phyloP scores from a whole-genome alignment of 2,888 invertebrate species.

The Trichogramma dendrolimi region DNA sequence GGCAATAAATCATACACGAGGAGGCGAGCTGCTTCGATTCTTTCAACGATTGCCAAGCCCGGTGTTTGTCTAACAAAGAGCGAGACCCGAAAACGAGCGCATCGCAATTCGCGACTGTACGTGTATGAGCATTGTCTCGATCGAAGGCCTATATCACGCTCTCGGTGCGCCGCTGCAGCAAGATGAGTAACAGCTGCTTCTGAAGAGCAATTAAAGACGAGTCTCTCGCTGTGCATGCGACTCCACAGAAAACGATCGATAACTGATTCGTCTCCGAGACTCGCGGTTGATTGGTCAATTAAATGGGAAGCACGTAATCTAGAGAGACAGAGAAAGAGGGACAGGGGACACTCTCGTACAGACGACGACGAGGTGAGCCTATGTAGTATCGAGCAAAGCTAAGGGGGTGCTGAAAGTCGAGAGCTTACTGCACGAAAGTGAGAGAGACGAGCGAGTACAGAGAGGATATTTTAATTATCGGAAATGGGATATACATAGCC shows the following conservation, averaged over 20 bases:
- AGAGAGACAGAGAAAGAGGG: conserved; percentile 27
- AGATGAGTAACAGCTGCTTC: not conserved
- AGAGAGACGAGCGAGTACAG: conserved; percentile 21
- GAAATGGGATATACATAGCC: conserved; percentile 29
- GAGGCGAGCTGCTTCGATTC: too few relatives aligned
- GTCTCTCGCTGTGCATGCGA: too few relatives aligned
- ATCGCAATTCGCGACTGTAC: conserved; percentile 13
- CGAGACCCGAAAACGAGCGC: conserved; percentile 15
- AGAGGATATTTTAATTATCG: conserved; percentile 52
- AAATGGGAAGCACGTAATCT: conserved; percentile 50
- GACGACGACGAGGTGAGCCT: conserved; percentile 32
- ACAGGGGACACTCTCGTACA: conserved; percentile 28
- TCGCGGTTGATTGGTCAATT: conserved; percentile 52
- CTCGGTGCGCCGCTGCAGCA: conserved; percentile 12
- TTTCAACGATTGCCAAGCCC: too few relatives aligned
- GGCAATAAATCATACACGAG: too few relatives aligned
- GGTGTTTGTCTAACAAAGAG: too few relatives aligned
- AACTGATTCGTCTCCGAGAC: conserved; percentile 47
- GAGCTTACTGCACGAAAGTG: conserved; percentile 5
- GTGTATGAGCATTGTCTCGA: not conserved
- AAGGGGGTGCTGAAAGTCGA: conserved; percentile 1
- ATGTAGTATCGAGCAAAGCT: conserved; percentile 17
- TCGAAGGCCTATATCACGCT: conserved; percentile 22
- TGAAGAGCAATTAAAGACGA: conserved; percentile 42
- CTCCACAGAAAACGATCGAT: conserved; percentile 39